Evolutionary conservation across 2,113 vertebrate genomes (phyloP).

Genomic region (Progne subis): DNA sequence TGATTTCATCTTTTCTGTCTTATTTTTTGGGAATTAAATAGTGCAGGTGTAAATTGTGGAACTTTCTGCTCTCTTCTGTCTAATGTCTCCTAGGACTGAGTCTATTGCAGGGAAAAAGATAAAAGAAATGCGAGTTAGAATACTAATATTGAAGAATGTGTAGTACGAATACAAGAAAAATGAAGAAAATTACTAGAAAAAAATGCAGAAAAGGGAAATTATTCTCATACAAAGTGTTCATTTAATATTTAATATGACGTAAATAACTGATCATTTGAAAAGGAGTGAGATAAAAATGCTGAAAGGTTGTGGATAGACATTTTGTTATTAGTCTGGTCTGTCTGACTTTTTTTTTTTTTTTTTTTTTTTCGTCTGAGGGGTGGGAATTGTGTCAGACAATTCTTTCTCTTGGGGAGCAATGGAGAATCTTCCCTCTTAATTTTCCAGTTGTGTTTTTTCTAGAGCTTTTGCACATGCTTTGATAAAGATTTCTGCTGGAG

Average conservation of each 20-base stretch:
- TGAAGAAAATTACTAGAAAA: neutral
- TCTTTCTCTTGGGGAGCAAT: neutral
- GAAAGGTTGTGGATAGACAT: neutral
- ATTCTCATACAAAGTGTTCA: neutral
- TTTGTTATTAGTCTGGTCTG: neutral
- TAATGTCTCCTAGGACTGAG: neutral
- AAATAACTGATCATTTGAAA: neutral
- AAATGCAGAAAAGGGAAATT: neutral
- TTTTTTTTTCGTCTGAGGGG: neutral
- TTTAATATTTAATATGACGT: neutral
- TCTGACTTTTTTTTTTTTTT: neutral
- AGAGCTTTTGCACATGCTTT: neutral
- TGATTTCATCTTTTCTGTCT: neutral
- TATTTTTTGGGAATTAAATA: neutral
- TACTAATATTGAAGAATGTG: neutral
- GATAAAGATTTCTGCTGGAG: neutral
- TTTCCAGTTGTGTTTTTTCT: neutral
- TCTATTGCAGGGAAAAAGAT: neutral
- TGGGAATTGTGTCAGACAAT: neutral
- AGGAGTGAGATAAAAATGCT: neutral
- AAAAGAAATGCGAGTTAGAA: neutral
- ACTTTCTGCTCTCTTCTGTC: neutral
- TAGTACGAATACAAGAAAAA: neutral
- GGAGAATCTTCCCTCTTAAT: neutral
- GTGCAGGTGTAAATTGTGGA: neutral